phyloP scores from a whole-genome alignment of 2,888 invertebrate species.

The Pyrochroa serraticornis region DNA sequence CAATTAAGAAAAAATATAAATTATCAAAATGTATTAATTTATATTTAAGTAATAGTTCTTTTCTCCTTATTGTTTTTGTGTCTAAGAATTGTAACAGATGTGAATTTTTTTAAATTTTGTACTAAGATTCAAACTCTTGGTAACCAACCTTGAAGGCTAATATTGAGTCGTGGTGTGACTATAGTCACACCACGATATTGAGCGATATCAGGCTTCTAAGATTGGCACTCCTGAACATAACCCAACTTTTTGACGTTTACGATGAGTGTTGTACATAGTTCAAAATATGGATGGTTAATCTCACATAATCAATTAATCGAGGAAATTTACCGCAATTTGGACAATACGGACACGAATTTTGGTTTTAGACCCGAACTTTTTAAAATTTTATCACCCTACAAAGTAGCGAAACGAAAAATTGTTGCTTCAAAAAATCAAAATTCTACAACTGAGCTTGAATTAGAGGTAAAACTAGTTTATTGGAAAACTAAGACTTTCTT shows the following conservation, averaged over 20 bases:
- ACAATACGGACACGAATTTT: constrained; percentile 40
- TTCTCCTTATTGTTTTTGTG: no score
- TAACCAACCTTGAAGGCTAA: not conserved
- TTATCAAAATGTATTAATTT: no score
- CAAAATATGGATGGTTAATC: constrained; percentile 57
- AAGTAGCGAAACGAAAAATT: constrained; percentile 18
- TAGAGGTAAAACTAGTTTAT: constrained; percentile 22
- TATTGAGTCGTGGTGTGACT: no score
- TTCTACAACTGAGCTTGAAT: constrained; percentile 11
- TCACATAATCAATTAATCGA: constrained; percentile 60
- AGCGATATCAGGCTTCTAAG: constrained; percentile 4
- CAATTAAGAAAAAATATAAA: no score
- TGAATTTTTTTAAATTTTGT: no score
- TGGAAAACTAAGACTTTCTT: not conserved
- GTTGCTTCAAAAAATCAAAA: constrained; percentile 20
- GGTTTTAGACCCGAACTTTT: constrained; percentile 57
- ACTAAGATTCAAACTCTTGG: no score
- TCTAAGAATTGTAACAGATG: no score
- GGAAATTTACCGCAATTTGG: constrained; percentile 55
- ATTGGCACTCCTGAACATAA: constrained; percentile 7
- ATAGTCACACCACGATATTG: no score
- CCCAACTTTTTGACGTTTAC: constrained; percentile 3
- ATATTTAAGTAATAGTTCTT: no score
- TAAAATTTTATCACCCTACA: constrained; percentile 58
- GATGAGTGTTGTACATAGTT: constrained; percentile 41